Conservation (phyloP, 2,797 vertebrate genomes). For the Epinephelus awoara region DNA sequence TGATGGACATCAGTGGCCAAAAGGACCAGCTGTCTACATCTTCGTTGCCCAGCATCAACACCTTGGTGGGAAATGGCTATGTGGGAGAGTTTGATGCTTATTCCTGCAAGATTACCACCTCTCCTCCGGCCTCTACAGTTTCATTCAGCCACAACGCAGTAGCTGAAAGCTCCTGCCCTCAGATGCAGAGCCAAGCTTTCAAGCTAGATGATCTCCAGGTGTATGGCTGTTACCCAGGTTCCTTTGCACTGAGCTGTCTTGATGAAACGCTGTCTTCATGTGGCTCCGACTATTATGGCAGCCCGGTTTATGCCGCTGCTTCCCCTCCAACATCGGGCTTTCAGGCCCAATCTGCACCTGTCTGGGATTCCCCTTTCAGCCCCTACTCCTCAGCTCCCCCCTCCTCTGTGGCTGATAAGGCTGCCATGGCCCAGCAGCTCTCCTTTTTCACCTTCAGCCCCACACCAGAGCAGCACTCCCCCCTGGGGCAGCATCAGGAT, state of each 20-base stretch:
- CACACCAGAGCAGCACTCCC: constrained; percentile 78
- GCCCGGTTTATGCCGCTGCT: constrained; percentile 90
- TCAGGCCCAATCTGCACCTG: constrained; percentile 86
- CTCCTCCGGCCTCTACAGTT: constrained; percentile 68
- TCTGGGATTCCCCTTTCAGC: constrained; percentile 93
- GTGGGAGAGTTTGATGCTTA: constrained; percentile 91
- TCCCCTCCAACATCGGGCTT: constrained; percentile 91
- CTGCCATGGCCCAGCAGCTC: constrained; percentile 83
- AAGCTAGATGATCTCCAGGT: constrained; percentile 96
- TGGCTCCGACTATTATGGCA: constrained; percentile 95
- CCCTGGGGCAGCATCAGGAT: constrained; percentile 77
- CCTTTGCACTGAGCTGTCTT: constrained; percentile 88
- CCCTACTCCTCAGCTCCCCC: constrained; percentile 86
- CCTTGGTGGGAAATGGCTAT: constrained; percentile 92
- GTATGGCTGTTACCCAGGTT: constrained; percentile 94
- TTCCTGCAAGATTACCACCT: constrained; percentile 91
- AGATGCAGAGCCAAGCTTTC: constrained; percentile 86
- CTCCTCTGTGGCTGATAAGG: constrained; percentile 89
- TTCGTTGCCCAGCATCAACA: constrained; percentile 95
- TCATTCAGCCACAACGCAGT: constrained; percentile 59
- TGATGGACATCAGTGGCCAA: constrained; percentile 91
- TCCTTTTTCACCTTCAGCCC: constrained; percentile 88
- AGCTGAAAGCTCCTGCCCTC: constrained; percentile 70
- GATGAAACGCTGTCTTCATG: constrained; percentile 95
- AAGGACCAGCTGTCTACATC: constrained; percentile 85